Evolutionary conservation across 2,113 vertebrate genomes (phyloP).

Genomic region (Pangasianodon gigas): DNA sequence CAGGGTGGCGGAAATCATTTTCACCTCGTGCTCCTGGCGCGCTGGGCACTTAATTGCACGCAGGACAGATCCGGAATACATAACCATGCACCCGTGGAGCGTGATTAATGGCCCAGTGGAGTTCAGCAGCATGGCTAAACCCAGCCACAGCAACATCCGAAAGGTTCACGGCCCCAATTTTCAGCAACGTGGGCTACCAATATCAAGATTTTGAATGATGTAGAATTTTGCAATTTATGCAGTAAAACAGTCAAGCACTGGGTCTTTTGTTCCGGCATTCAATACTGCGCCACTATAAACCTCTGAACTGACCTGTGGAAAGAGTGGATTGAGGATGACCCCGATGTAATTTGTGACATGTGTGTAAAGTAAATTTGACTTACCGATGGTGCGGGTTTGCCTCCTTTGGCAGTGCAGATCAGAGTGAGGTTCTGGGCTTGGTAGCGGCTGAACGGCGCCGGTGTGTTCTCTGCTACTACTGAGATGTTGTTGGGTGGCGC

Average conservation of each 20-base stretch:
- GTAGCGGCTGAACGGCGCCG: constrained; percentile 93
- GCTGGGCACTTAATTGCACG: constrained; percentile 72
- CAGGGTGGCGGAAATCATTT: constrained; percentile 67
- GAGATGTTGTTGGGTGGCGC: constrained; percentile 94
- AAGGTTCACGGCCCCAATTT: constrained; percentile 18
- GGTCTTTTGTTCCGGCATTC: constrained; percentile 40
- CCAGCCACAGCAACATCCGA: constrained; percentile 52
- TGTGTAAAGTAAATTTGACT: constrained; percentile 51
- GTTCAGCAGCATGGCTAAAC: constrained; percentile 59
- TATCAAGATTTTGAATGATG: constrained; percentile 15
- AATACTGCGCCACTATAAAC: constrained; percentile 29
- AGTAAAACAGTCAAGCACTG: neutral
- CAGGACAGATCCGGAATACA: constrained; percentile 64
- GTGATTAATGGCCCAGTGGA: constrained; percentile 73
- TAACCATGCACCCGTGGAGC: constrained; percentile 64
- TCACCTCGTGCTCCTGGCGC: constrained; percentile 71
- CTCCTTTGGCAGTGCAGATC: constrained; percentile 91
- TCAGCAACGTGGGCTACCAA: constrained; percentile 4
- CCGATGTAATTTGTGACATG: constrained; percentile 3
- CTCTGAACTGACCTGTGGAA: neutral
- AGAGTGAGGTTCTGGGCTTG: constrained; percentile 97
- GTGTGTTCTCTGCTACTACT: constrained; percentile 85
- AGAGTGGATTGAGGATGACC: neutral
- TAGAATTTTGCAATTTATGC: neutral
- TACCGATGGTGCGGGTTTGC: constrained; percentile 91